Conservation (phyloP, 2,888 invertebrate genomes). For the Herminia tarsipennalis region DNA sequence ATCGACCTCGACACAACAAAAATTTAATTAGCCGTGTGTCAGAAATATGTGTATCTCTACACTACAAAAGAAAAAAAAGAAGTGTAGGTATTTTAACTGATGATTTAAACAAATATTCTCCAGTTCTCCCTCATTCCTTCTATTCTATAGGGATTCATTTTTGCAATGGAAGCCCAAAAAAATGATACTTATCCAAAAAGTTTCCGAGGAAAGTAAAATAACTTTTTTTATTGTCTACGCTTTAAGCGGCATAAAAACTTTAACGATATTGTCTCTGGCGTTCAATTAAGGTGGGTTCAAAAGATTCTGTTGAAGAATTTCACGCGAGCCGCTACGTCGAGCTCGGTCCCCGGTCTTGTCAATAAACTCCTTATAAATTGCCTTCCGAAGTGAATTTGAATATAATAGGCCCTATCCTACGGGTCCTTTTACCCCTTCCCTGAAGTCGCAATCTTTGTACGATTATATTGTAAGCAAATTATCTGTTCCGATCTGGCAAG, state of each 20-base stretch:
- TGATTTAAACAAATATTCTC: no score
- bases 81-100: no score
- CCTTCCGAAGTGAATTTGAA: slow-evolving; percentile 82
- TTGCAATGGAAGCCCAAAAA: no score
- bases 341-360: slow-evolving; percentile 73
- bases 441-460: slow-evolving; percentile 79
- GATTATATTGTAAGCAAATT: slow-evolving; percentile 86
- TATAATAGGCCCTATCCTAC: slow-evolving; percentile 79
- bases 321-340: slow-evolving; percentile 60
- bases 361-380: slow-evolving; percentile 85
- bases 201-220: slow-evolving; percentile 28
- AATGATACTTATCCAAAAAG: slow-evolving; percentile 26
- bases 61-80: no score
- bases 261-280: slow-evolving; percentile 75
- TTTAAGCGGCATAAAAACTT: slow-evolving; percentile 56
- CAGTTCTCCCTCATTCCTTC: no score
- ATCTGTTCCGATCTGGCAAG: slow-evolving; percentile 79
- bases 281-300: slow-evolving; percentile 76
- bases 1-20: background rate
- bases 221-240: slow-evolving; percentile 45
- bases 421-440: slow-evolving; percentile 75
- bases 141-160: no score
- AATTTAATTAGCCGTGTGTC: background rate
- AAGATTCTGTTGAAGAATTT: slow-evolving; percentile 77
- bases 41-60: no score